Base-by-base conservation (phyloP, 2,888 invertebrate species). In the Pachycephus smyrnensis region DNA sequence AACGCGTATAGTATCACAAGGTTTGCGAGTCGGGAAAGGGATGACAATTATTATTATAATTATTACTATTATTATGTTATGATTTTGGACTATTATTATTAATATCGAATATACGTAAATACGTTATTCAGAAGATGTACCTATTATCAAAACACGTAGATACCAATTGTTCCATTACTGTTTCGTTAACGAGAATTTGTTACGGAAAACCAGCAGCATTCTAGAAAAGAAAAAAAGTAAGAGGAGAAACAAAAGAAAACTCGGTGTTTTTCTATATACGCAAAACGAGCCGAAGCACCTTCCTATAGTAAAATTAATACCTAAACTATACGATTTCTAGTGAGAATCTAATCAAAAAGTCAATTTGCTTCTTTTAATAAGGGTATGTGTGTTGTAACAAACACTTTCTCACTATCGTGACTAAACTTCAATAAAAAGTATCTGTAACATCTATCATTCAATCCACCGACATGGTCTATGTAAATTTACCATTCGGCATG, bases 1-100 rank as follows among this genome's bases (percentile, higher is more conserved):
- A 55, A 55, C 23, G 23, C 23, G 55, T 55, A 55, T 9, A 55
- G 55, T 55, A 23, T 55, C 23, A 9, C 55, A 23, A 6, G 55
- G 55, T 23, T 55, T 55, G 55, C 55, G 55, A 55, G 23, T 55
- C 55, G 55, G 55, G 55, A 55, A 55, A 55, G 55, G 55, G 55
- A 55, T 55, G 23, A 55, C 23, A 33, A 76, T 75, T 81, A 82
- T 33, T 78, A 82, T 82, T 81, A 80, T 82, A 83, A 78, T 80
- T 74, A 77, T 75, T 81, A 82, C 78, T 80, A 82, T 80, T 80
- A 73, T 74, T 76, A 80, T 81, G 80, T 80, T 77, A 78, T 76
- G 74, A 80, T 79, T 81, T 79, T 79, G 78, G 78, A 76, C 75
- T 75, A 81, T 33, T 77, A 68, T 80, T 80, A 78, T 78, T 80